These are phyloP conservation scores for Thalassophryne amazonica DNA, from an alignment of 2,797 vertebrate genomes.

Conservation along the genomic window DNA sequence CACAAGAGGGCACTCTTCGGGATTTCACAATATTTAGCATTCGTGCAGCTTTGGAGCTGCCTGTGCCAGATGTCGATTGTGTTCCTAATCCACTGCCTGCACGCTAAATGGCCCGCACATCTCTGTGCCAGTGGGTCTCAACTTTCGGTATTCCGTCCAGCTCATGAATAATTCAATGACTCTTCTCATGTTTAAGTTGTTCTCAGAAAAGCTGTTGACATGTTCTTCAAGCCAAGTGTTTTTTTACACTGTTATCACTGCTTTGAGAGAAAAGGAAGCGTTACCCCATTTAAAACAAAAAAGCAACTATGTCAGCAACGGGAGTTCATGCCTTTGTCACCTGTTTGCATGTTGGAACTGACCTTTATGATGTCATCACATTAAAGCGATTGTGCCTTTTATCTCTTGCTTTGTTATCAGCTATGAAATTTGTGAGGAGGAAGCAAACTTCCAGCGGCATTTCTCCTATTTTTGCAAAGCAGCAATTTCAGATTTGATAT, in stretches of 20 bases:
- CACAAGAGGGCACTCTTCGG: no score
- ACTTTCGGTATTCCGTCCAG: slow-evolving; percentile 9
- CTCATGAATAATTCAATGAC: slow-evolving; percentile 64
- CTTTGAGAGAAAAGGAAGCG: slow-evolving; percentile 36
- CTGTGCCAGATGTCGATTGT: slow-evolving; percentile 33
- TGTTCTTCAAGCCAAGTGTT: slow-evolving; percentile 32
- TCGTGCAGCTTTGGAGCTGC: slow-evolving; percentile 8
- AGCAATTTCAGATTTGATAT: slow-evolving; percentile 4
- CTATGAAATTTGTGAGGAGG: no score
- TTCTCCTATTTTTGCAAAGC: no score
- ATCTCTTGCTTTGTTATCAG: no score
- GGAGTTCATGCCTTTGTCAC: slow-evolving; percentile 17
- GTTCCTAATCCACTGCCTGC: slow-evolving; percentile 19
- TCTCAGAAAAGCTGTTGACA: slow-evolving; percentile 54
- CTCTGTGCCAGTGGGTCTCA: slow-evolving; percentile 5
- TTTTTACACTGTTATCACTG: slow-evolving; percentile 58
- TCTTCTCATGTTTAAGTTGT: slow-evolving; percentile 66
- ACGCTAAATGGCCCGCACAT: slow-evolving; percentile 38
- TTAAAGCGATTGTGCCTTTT: slow-evolving; percentile 14
- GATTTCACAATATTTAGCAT: background rate
- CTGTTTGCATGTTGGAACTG: slow-evolving; percentile 14
- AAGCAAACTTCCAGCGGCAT: no score
- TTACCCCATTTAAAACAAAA: slow-evolving; percentile 26
- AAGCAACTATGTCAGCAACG: slow-evolving; percentile 38
- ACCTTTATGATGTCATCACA: slow-evolving; percentile 12